Percentiles rank a stretch among this genome's conserved stretches.
phyloP scores from a whole-genome alignment of 2,113 vertebrate genomes.

The Morone chrysops region DNA sequence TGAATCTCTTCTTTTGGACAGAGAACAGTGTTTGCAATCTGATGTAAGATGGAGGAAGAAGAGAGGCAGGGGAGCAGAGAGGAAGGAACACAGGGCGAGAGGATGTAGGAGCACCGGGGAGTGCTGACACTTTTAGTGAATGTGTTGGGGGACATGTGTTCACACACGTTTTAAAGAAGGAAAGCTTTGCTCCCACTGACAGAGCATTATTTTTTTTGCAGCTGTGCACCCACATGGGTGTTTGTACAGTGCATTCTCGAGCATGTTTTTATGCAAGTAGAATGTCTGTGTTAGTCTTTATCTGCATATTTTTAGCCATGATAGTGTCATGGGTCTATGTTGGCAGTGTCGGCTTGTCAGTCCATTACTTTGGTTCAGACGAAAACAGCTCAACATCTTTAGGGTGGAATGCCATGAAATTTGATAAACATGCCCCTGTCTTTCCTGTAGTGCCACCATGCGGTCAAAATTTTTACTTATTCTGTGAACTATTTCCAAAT shows the following conservation, averaged over 20 bases:
- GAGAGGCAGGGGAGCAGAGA: constrained; percentile 21
- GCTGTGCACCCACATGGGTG: constrained; percentile 4
- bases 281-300: neutral
- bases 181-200: constrained; percentile 9
- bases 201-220: neutral
- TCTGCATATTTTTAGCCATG: neutral
- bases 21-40: neutral
- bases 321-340: too few relatives aligned
- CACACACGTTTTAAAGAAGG: constrained; percentile 34
- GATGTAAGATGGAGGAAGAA: constrained; percentile 36
- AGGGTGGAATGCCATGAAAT: too few relatives aligned
- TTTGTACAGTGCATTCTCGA: neutral
- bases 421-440: too few relatives aligned
- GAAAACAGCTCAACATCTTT: too few relatives aligned
- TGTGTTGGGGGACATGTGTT: constrained; percentile 46
- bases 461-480: neutral
- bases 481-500: neutral
- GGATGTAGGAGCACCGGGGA: constrained; percentile 32
- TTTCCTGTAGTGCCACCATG: neutral
- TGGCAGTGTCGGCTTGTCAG: too few relatives aligned
- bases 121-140: constrained; percentile 55
- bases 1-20: constrained; percentile 13
- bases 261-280: neutral
- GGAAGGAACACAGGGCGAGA: constrained; percentile 35
- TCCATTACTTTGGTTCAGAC: too few relatives aligned